phyloP scores from a whole-genome alignment of 1,140 invertebrate genomes.

The Bombus pyrosoma region DNA sequence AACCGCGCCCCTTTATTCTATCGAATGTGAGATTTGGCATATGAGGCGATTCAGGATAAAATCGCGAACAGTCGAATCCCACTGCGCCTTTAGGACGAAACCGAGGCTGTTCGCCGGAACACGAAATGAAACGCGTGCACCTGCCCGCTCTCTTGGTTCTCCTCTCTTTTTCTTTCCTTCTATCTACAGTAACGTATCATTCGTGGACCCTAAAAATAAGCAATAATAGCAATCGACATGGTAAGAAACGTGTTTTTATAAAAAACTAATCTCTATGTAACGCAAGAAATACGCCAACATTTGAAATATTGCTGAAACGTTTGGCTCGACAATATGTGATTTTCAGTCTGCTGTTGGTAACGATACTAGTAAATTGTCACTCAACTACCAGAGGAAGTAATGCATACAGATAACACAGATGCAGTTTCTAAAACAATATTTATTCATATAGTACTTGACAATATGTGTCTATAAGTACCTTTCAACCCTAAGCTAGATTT shows the following conservation, averaged over 20 bases:
- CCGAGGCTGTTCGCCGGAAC: conserved; percentile 66
- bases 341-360: neutral
- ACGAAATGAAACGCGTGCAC: conserved; percentile 78
- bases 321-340: too few species aligned
- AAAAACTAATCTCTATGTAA: neutral
- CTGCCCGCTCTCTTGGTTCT: conserved; percentile 71
- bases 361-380: neutral
- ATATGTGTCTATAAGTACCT: neutral
- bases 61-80: conserved; percentile 39
- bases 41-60: conserved; percentile 47
- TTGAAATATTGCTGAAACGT: neutral
- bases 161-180: conserved; percentile 47
- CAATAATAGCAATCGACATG: conserved; percentile 1
- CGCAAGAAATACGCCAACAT: neutral
- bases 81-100: conserved; percentile 48
- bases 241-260: neutral
- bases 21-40: conserved; percentile 15
- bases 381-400: neutral
- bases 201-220: conserved; percentile 36
- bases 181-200: conserved; percentile 52
- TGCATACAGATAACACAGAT: neutral
- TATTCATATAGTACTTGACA: neutral
- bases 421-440: neutral
- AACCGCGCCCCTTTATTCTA: conserved; percentile 3
- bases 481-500: neutral